phyloP scores from a whole-genome alignment of 2,888 invertebrate genomes.

The Carcina quercana region DNA sequence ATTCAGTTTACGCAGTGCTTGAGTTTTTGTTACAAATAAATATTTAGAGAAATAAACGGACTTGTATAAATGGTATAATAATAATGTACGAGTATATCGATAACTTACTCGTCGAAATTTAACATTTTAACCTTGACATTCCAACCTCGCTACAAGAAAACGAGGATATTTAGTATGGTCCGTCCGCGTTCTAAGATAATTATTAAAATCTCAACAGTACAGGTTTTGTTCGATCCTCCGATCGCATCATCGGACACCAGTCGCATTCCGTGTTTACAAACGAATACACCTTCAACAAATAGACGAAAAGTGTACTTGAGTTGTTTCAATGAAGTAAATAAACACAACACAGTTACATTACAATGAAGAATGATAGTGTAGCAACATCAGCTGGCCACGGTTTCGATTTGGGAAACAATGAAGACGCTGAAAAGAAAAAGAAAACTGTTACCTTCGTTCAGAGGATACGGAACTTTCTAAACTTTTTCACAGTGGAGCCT shows the following conservation, averaged over 20 bases:
- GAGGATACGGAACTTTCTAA: constrained; percentile 17
- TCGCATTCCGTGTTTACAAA: constrained; percentile 30
- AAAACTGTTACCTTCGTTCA: constrained; percentile 7
- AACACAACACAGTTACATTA: constrained; percentile 2
- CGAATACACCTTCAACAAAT: constrained; percentile 21
- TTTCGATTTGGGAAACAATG: constrained; percentile 13
- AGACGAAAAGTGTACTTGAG: background rate
- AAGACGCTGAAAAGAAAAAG: constrained; percentile 14
- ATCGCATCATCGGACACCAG: constrained; percentile 9
- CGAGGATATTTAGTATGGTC: background rate
- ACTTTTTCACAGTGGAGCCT: constrained; percentile 75
- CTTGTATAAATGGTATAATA: too few species aligned
- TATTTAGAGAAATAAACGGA: too few species aligned
- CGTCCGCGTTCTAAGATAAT: constrained; percentile 11
- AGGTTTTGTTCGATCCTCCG: constrained; percentile 22
- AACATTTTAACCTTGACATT: constrained; percentile 2
- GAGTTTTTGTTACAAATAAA: too few species aligned
- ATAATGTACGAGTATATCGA: too few species aligned
- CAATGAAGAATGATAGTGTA: constrained; percentile 11
- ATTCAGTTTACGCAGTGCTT: too few species aligned
- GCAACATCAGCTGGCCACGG: too few species aligned
- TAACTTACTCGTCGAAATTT: too few species aligned
- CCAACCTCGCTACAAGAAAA: background rate
- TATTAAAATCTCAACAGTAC: too few species aligned
- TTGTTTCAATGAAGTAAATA: background rate